Evolutionary conservation across 2,888 invertebrate species (phyloP), one percentile per base, ranked within the genome.

Genomic region (Stenchaetothrips biformis): DNA sequence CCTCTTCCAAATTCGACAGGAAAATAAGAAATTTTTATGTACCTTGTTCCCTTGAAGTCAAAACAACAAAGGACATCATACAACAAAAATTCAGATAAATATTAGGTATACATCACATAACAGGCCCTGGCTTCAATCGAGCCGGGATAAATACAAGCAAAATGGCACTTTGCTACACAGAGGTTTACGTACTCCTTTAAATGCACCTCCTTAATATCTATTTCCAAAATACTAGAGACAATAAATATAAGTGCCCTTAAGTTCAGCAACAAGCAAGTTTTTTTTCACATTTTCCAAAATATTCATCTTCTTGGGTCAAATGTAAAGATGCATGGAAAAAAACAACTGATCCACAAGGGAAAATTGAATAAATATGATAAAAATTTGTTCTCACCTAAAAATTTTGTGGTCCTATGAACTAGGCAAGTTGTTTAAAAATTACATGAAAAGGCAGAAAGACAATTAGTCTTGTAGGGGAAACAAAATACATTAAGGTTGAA

Each of bases 161-260:
- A 74, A 74, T 25, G 25, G n/a, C 25, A 67, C 25, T 67, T 21
- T 67, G 6, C 4, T 21, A 62, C 7, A 67, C 67, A 67, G 67
- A 67, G 25, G 67, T 67, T 67, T 67, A 9, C 9, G 6, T 67
- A 21, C 25, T 67, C 9, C 21, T 7, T 67, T 21, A 67, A 67
- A 67, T 67, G 67, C 67, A 59, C 59, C 59, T 59, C 59, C 6
- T 13, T 59, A 59, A 59, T 59, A 59, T 59, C 59, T 59, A 59
- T 59, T 59, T 59, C 18, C 59, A 59, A 16, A 59, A 59, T 59
- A 59, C 59, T 18, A 18, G 18, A 16, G 13, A 59, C 16, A 59
- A 59, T 59, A 59, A 59, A 59, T 59, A 59, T 59, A 59, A 16
- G 18, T 13, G 59, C 37, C 37, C 4, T 37, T 59, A 59, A 16